phyloP scores from a whole-genome alignment of 2,888 invertebrate genomes.

The Drosophila buzzatii region DNA sequence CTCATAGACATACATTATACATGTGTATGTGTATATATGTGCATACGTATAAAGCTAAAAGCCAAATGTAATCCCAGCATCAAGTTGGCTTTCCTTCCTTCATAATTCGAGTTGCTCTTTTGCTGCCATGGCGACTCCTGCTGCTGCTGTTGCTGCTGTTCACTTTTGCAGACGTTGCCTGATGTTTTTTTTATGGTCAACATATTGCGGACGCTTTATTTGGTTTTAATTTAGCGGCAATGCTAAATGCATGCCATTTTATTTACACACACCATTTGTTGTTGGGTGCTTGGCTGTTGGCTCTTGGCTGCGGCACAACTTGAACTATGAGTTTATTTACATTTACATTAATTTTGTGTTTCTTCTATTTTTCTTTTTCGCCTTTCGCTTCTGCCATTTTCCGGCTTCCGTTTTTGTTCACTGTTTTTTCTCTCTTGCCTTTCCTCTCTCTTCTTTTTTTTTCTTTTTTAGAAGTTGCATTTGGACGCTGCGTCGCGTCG shows the following conservation, averaged over 20 bases:
- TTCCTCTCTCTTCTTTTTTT: not conserved
- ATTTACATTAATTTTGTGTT: slow-evolving; percentile 55
- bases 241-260: slow-evolving; percentile 61
- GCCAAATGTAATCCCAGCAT: slow-evolving; percentile 36
- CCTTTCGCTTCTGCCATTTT: slow-evolving; percentile 29
- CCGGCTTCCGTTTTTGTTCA: slow-evolving; percentile 15
- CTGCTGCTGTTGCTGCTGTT: not conserved
- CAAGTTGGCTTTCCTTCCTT: slow-evolving; percentile 22
- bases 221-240: slow-evolving; percentile 64
- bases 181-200: slow-evolving; percentile 48
- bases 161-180: slow-evolving; percentile 22
- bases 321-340: slow-evolving; percentile 66
- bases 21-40: not conserved
- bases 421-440: not conserved
- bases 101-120: slow-evolving; percentile 6
- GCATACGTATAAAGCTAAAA: slow-evolving; percentile 7
- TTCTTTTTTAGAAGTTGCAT: slow-evolving; percentile 26
- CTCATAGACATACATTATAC: slow-evolving; percentile 8
- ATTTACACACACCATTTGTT: slow-evolving; percentile 63
- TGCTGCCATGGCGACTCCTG: not conserved
- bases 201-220: slow-evolving; percentile 53
- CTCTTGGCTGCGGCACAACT: slow-evolving; percentile 43
- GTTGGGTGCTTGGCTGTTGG: slow-evolving; percentile 15
- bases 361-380: slow-evolving; percentile 14
- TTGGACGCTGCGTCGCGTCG: slow-evolving; percentile 9